Evolutionary conservation across 2,797 vertebrate genomes (phyloP), one percentile per base, ranked within the genome.

Genomic region (Rousettus madagascariensis): DNA sequence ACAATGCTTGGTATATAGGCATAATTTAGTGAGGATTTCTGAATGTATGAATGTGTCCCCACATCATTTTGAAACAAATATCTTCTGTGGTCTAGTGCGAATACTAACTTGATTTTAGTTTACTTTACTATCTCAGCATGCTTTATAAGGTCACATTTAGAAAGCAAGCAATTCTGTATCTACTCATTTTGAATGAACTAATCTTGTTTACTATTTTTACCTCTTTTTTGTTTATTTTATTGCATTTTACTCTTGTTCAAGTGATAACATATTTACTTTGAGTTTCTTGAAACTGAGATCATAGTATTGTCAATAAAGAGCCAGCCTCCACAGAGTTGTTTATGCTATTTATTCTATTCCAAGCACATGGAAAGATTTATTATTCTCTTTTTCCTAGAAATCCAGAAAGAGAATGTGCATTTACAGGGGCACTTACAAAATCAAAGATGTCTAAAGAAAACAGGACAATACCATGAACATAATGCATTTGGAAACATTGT

Each of bases 311-410:
- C 53, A 69, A 15, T 65, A 69, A 90, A 85, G 43, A 57, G 2
- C 22, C 55, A 65, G 10, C 11, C n/a, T 59, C 68, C 79, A 61
- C 43, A 72, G 33, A 94, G 28, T 20, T n/a, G 11, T 83, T 88
- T 79, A 46, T 77, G 46, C 72, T 90, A 4, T 79, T 69, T 79
- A 91, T 74, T 94, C 15, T 75, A 2, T 95, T 69, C 36, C 36
- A 55, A 65, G 30, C 46, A 69, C 28, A 66, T 49, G 10, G 38
- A 82, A 90, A 93, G 57, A 51, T 38, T 87, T 33, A 41, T 71
- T 92, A 3, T 90, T 95, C 8, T 75, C 30, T 86, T 95, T 87
- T 95, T 94, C 43, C 53, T 95, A 97, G 96, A 91, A 92, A 91
- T 88, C 63, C 89, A 92, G 88, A 90, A 90, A 79, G 33, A 38